Conservation (phyloP, 2,888 invertebrate species). For the Thymelicus sylvestris region DNA sequence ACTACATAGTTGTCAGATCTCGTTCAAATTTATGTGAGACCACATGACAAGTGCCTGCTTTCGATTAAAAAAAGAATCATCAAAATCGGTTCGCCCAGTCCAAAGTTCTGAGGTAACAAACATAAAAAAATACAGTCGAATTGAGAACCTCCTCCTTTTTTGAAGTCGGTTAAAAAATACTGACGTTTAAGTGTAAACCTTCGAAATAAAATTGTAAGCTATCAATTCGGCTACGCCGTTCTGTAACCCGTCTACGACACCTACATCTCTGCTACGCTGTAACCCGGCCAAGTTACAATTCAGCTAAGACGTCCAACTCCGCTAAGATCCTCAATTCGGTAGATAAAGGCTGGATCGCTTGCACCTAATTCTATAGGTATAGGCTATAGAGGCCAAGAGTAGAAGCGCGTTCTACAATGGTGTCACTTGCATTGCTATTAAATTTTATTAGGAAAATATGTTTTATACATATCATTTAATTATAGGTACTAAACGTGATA, state of each 20-base stretch:
- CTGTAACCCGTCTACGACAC: background rate
- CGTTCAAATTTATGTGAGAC: no score
- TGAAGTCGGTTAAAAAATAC: no score
- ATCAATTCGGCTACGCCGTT: background rate
- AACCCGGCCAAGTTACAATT: background rate
- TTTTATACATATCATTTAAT: background rate
- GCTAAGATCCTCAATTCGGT: constrained; percentile 27
- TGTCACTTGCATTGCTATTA: constrained; percentile 9
- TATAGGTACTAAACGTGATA: background rate
- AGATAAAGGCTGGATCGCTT: constrained; percentile 54
- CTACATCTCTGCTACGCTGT: background rate
- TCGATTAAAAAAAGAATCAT: no score
- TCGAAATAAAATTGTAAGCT: background rate
- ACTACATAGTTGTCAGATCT: no score
- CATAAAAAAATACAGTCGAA: no score
- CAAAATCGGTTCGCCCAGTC: no score
- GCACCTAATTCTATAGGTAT: constrained; percentile 65
- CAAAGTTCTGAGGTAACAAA: no score
- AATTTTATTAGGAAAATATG: background rate
- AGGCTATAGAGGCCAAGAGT: constrained; percentile 57
- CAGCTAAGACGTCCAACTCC: constrained; percentile 3
- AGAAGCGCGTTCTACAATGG: constrained; percentile 46
- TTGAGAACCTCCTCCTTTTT: no score
- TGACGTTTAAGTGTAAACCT: no score
- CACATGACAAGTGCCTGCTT: no score